Evolutionary conservation across 2,113 vertebrate species (phyloP).

Genomic region (Pterocles burchelli): DNA sequence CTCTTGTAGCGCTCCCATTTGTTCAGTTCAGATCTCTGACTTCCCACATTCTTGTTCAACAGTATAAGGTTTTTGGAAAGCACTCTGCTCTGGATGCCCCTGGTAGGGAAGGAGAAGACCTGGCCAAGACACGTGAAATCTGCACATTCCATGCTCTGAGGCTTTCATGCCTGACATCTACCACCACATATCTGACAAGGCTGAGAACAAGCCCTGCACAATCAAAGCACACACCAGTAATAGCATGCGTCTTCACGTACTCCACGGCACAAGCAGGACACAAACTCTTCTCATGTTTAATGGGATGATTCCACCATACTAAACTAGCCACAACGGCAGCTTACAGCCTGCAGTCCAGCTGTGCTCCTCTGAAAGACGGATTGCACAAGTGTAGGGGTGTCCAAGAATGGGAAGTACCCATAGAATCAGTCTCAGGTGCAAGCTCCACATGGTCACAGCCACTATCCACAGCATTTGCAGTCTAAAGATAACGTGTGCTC

Average conservation of each 20-base stretch:
- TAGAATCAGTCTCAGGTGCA: background rate
- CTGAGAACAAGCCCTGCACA: background rate
- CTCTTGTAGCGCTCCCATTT: background rate
- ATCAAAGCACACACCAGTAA: background rate
- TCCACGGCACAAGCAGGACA: background rate
- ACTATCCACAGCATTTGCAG: background rate
- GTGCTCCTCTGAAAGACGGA: background rate
- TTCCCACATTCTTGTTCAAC: background rate
- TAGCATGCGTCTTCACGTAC: background rate
- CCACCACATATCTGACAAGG: background rate
- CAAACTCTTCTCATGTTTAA: background rate
- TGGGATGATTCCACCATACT: background rate
- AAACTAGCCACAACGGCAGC: background rate
- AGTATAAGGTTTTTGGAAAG: background rate
- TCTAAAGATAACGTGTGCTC: background rate
- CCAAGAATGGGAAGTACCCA: background rate
- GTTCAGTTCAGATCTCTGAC: background rate
- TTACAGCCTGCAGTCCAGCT: background rate
- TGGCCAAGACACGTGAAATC: background rate
- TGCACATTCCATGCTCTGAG: background rate
- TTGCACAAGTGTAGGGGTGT: background rate
- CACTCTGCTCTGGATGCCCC: background rate
- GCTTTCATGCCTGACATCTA: background rate
- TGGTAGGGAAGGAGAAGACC: background rate
- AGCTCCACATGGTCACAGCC: background rate